phyloP scores from a whole-genome alignment of 2,888 invertebrate species.

The Stenchaetothrips biformis region DNA sequence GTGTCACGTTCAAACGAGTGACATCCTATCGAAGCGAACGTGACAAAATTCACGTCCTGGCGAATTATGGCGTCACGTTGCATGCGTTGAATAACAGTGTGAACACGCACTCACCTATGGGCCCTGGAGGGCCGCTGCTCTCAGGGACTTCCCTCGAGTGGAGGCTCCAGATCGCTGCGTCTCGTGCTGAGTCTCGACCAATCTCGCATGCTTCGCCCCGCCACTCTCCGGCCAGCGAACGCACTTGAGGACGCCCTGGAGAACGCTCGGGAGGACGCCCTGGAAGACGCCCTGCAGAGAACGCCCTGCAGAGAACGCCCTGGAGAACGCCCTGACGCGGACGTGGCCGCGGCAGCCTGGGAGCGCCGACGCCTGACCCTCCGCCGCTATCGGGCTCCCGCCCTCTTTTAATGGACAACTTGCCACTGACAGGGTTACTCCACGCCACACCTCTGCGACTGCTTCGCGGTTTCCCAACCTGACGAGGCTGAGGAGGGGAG shows the following conservation, averaged over 20 bases:
- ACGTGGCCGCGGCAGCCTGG: background rate
- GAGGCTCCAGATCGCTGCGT: too few species aligned
- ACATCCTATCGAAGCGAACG: too few species aligned
- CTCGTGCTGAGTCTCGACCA: too few species aligned
- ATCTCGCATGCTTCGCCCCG: background rate
- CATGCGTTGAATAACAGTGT: background rate
- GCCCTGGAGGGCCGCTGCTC: background rate
- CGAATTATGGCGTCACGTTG: background rate
- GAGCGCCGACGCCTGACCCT: background rate
- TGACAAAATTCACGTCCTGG: too few species aligned
- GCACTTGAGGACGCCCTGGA: too few species aligned
- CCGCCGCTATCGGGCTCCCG: background rate
- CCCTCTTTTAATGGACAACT: constrained; percentile 13
- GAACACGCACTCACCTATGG: background rate
- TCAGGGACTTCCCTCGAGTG: background rate
- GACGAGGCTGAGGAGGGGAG: background rate
- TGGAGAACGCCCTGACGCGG: background rate
- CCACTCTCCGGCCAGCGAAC: background rate
- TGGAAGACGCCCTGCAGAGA: background rate
- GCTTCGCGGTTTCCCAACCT: constrained; percentile 8
- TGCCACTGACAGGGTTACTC: background rate
- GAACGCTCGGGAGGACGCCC: background rate
- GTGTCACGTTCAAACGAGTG: too few species aligned
- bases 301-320: too few species aligned
- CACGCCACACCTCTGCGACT: constrained; percentile 16